A percentile compares a stretch with the other conserved stretches of the same genome.
phyloP scores from a whole-genome alignment of 2,797 vertebrate genomes.

The Tiaroga cobitis region DNA sequence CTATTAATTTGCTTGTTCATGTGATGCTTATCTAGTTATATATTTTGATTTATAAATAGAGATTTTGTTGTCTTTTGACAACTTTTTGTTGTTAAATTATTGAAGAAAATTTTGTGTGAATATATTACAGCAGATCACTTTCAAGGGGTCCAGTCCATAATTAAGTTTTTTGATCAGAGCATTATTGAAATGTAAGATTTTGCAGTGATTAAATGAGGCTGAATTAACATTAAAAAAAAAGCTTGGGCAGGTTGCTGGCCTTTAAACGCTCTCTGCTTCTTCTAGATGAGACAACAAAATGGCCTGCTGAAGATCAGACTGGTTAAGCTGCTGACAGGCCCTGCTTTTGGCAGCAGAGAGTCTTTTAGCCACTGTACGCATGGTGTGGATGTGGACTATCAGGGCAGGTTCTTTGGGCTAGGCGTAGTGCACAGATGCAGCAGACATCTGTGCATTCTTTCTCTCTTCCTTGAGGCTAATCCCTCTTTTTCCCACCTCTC shows the following conservation, averaged over 20 bases:
- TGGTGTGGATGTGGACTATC: conserved; percentile 57
- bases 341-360: conserved; percentile 66
- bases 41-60: not conserved
- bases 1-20: not conserved
- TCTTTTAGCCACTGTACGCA: conserved; percentile 62
- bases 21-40: not conserved
- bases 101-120: not conserved
- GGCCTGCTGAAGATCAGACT: conserved; percentile 77
- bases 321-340: conserved; percentile 73
- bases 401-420: conserved; percentile 59
- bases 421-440: conserved; percentile 64
- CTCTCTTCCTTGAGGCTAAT: conserved; percentile 61
- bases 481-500: conserved; percentile 45
- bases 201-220: conserved; percentile 4
- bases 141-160: not conserved
- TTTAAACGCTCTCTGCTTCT: conserved; percentile 60
- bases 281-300: conserved; percentile 54
- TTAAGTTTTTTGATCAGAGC: not conserved
- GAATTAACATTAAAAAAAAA: conserved; percentile 23
- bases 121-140: not conserved
- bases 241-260: conserved; percentile 42
- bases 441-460: conserved; percentile 65
- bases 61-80: not conserved
- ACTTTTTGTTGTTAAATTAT: not conserved
- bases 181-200: conserved; percentile 28